Evolutionary conservation across 2,113 vertebrate genomes (phyloP).

Genomic region (Nibea albiflora): DNA sequence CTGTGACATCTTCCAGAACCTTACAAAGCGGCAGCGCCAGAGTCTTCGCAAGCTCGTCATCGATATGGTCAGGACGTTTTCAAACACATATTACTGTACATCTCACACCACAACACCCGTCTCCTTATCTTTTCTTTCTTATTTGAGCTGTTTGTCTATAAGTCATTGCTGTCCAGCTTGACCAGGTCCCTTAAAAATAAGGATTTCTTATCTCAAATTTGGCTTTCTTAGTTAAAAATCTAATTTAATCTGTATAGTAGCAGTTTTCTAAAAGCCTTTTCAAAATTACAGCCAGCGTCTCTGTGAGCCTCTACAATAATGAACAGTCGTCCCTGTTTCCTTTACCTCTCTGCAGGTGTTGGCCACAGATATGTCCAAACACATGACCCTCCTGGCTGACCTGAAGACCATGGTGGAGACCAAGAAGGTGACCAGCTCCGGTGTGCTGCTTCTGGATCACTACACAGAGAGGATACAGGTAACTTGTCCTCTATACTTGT

Average conservation of each 20-base stretch:
- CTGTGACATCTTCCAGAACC: conserved; percentile 93
- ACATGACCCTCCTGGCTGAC: conserved; percentile 92
- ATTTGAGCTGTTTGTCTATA: neutral
- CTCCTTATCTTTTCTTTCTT: neutral
- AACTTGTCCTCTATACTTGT: neutral
- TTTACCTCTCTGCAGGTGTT: conserved; percentile 83
- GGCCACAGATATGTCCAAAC: conserved; percentile 95
- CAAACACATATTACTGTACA: neutral
- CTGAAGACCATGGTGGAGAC: conserved; percentile 97
- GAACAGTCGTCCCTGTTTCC: no score
- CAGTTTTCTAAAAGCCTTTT: neutral
- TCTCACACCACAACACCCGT: neutral
- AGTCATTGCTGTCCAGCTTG: neutral
- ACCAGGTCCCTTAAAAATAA: neutral
- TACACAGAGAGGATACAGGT: conserved; percentile 93
- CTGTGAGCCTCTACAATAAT: no score
- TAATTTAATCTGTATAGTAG: neutral
- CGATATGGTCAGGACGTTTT: conserved; percentile 85
- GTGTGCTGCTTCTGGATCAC: conserved; percentile 91
- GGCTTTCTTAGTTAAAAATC: neutral
- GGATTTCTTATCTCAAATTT: neutral
- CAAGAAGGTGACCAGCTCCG: conserved; percentile 93
- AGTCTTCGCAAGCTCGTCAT: conserved; percentile 91
- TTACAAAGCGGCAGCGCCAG: conserved; percentile 89
- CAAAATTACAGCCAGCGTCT: neutral